Evolutionary conservation across 2,797 vertebrate species (phyloP).

Genomic region (Poeciliopsis infans): DNA sequence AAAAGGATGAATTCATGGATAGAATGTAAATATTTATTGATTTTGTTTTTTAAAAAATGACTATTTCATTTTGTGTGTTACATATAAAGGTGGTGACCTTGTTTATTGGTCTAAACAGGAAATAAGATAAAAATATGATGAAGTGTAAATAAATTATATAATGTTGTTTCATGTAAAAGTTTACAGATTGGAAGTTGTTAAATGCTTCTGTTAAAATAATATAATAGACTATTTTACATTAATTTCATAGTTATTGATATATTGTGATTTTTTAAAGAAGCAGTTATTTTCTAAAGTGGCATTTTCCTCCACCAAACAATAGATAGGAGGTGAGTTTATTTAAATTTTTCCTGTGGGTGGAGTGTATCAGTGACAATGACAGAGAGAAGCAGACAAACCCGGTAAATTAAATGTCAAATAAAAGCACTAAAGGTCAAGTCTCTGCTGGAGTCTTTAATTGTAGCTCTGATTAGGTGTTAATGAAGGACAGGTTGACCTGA

Average conservation of each 20-base stretch:
- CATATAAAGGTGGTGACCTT: neutral
- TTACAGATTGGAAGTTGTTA: neutral
- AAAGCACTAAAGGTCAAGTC: slow-evolving; percentile 3
- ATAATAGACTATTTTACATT: neutral
- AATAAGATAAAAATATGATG: neutral
- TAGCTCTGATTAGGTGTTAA: neutral
- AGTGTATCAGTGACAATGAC: no score
- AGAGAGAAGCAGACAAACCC: neutral
- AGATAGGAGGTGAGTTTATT: neutral
- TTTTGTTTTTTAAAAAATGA: no score
- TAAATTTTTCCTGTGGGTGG: neutral
- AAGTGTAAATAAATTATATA: neutral
- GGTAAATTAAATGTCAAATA: neutral
- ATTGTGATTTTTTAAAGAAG: neutral
- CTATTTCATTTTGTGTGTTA: neutral
- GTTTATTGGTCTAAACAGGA: neutral
- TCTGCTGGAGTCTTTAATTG: neutral
- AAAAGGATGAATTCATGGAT: no score
- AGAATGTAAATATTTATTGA: no score
- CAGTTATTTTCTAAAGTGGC: no score
- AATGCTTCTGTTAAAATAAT: neutral
- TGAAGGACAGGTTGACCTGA: neutral
- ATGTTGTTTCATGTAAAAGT: neutral
- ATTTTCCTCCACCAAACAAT: neutral
- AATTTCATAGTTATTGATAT: neutral